Evolutionary conservation across 2,888 invertebrate species (phyloP).

Genomic region (Rapana venosa): DNA sequence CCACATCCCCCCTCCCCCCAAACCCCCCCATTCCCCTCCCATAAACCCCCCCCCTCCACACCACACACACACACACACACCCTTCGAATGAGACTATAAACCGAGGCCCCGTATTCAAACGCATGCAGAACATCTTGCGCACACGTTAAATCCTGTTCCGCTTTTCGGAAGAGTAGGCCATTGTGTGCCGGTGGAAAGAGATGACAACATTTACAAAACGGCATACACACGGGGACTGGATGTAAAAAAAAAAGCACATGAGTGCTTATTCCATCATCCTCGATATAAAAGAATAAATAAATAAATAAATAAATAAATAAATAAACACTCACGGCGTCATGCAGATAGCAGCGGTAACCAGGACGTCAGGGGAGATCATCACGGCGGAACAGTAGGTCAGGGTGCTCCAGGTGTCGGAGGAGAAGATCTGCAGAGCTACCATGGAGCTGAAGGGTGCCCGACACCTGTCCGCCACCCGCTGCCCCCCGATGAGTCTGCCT

Average conservation of each 20-base stretch:
- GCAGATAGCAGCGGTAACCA: slow-evolving; percentile 46
- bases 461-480: slow-evolving; percentile 39
- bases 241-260: too few species aligned
- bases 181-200: too few species aligned
- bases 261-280: too few species aligned
- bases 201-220: too few species aligned
- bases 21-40: neutral
- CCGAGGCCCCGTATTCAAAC: too few species aligned
- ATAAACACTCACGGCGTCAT: slow-evolving; percentile 37
- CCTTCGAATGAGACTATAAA: too few species aligned
- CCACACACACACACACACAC: neutral
- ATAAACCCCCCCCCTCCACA: neutral
- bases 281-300: too few species aligned
- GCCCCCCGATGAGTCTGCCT: slow-evolving; percentile 46
- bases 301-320: too few species aligned
- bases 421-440: slow-evolving; percentile 45
- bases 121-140: too few species aligned
- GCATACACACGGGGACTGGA: too few species aligned
- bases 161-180: too few species aligned
- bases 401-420: neutral
- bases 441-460: slow-evolving; percentile 47
- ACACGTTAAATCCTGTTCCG: too few species aligned
- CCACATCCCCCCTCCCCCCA: neutral
- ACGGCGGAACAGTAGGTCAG: slow-evolving; percentile 48
- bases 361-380: slow-evolving; percentile 29